Base-by-base conservation (phyloP, 2,113 vertebrate species). In the Corythaixoides concolor region DNA sequence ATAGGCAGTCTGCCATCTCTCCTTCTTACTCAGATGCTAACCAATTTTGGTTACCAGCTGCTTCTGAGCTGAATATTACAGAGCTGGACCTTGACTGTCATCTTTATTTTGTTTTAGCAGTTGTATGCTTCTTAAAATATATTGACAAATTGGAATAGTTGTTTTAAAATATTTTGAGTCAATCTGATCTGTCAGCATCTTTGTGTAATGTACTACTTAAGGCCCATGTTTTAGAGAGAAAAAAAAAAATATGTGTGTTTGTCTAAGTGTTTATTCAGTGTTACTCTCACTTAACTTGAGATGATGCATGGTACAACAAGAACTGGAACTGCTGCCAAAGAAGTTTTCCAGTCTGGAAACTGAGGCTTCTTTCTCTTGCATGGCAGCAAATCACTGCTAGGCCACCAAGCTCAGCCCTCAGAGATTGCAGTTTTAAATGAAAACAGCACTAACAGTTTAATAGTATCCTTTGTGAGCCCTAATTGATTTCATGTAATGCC, bases 401-500 rank as follows among this genome's bases (percentile, higher is more conserved):
- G 73, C n/a, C 32, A 56, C 60, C 79, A 70, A 88, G 72, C 85
- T 89, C 58, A 95, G 49, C 82, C 59, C 77, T 96, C 89, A 86
- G 83, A 62, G 90, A 55, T 21, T 92, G 64, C 23, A 75, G 45
- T 68, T 97, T 84, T 86, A 92, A 94, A 91, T 96, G 74, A 82
- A 95, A 95, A 67, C 45, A 80, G 73, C n/a, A 22, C 67, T 88
- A 93, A 93, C 66, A 80, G 58, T 97, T 95, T 95, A 96, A 95
- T 77, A 83, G 53, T 89, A 39, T 93, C 92, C 74, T 97, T 98
- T 96, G 90, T 96, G 86, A 97, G 73, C 85, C 73, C 66, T 97
- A 97, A 97, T 94, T 97, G 89, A 96, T 97, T 95, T 96, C 73
- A 88, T 96, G 93, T 95, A 98, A 95, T 89, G 63, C 85, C 81